Evolutionary conservation across 2,888 invertebrate species (phyloP), one percentile per base, ranked within the genome.

Genomic region (Sinodicranocentrus sp.): DNA sequence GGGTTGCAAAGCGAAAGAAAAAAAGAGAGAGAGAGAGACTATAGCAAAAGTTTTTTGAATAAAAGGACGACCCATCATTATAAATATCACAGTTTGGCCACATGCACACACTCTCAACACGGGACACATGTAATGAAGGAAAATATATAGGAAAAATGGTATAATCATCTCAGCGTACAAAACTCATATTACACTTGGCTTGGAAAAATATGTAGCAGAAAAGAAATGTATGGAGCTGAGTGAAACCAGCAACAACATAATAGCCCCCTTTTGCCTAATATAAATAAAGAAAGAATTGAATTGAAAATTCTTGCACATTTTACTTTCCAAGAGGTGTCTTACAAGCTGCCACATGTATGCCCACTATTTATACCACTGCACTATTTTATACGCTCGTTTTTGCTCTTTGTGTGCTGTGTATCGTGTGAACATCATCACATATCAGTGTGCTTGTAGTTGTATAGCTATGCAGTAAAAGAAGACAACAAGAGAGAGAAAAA

Each of bases 261-360:
- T 33, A 33, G 33, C 33, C 3, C 33, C 33, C 33, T 33, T 33
- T 33, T 33, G 3, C 33, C 10, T 33, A 33, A 33, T 33, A 33
- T 33, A 33, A 33, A 33, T 33, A 33, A 33, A 33, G 33, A 71
- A 52, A 10, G 25, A 39, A 43, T 72, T 72, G 71, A 72, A 61
- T 73, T 73, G 73, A 73, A 73, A 72, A 61, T 54, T 43, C 15
- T 44, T n/a, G 33, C 33, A 28, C 71, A 33, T 71, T 71, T 71
- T 71, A 28, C 48, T 25, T 54, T 17, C 39, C 5, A 33, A 33
- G 33, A 33, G 33, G 33, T 33, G 33, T 33, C 33, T 33, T 33
- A 33, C 33, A 33, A n/a, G n/a, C n/a, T n/a, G n/a, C 33, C 33
- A 10, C 33, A 33, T 33, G 33, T 10, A 33, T 33, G 10, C 33